Evolutionary conservation across 2,797 vertebrate genomes (phyloP).

Genomic region (Pseudochirops corinnae): DNA sequence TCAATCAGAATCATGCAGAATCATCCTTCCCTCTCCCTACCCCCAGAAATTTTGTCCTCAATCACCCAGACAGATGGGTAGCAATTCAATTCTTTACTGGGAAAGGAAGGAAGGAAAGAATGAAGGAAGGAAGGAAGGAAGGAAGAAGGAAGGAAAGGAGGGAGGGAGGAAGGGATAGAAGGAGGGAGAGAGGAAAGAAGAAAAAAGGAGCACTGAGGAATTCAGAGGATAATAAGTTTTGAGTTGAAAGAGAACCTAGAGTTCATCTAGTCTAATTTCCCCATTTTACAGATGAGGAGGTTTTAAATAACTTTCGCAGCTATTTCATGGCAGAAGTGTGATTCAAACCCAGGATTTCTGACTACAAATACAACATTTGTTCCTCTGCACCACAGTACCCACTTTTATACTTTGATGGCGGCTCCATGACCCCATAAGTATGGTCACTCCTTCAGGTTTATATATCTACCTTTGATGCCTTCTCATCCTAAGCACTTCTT

Average conservation of each 20-base stretch:
- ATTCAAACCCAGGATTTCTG: neutral
- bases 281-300: neutral
- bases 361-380: no score
- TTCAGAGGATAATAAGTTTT: neutral
- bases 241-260: neutral
- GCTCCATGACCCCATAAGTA: neutral
- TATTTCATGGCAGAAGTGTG: neutral
- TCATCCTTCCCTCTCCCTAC: neutral
- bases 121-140: no score
- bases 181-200: neutral
- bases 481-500: neutral
- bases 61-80: neutral
- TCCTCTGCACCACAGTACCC: accelerated
- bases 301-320: neutral
- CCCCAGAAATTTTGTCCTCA: neutral
- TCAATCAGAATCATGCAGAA: neutral
- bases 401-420: neutral
- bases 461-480: accelerated
- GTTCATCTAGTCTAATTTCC: neutral
- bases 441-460: neutral
- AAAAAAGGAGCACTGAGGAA: neutral
- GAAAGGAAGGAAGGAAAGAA: neutral
- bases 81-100: neutral
- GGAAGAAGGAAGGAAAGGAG: neutral
- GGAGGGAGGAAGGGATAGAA: no score